phyloP scores from a whole-genome alignment of 2,113 vertebrate species.

The Corynorhinus townsendii region DNA sequence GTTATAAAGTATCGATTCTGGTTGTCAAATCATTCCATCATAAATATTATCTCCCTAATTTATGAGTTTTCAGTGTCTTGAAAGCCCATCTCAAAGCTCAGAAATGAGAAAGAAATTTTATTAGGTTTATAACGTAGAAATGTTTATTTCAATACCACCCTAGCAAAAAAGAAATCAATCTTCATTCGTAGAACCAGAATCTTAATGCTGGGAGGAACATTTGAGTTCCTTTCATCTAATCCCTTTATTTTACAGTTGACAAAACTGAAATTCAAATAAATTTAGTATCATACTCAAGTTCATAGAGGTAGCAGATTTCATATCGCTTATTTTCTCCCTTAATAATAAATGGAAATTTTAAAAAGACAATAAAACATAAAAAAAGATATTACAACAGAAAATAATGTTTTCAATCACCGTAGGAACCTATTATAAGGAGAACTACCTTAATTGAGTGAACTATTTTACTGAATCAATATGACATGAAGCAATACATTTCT shows the following conservation, averaged over 20 bases:
- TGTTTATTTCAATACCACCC: neutral
- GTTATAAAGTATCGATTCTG: conserved; percentile 5
- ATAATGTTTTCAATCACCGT: neutral
- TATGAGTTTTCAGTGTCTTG: neutral
- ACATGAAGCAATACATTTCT: neutral
- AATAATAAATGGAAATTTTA: neutral
- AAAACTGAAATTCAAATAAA: neutral
- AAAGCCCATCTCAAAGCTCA: neutral
- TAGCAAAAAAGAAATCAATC: neutral
- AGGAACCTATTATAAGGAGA: neutral
- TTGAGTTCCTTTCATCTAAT: neutral
- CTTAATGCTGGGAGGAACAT: neutral
- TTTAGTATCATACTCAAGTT: neutral
- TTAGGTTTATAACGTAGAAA: neutral
- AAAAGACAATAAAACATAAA: neutral
- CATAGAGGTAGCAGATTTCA: neutral
- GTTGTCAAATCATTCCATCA: neutral
- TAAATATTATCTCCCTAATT: neutral
- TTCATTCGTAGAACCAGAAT: neutral
- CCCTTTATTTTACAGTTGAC: neutral
- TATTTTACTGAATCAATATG: neutral
- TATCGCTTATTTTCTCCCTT: neutral
- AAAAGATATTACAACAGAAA: neutral
- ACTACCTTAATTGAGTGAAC: neutral
- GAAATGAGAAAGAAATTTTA: neutral